These are phyloP conservation scores for Laupala kohalensis DNA, from an alignment of 1,140 invertebrate species.

Conservation along the genomic window DNA sequence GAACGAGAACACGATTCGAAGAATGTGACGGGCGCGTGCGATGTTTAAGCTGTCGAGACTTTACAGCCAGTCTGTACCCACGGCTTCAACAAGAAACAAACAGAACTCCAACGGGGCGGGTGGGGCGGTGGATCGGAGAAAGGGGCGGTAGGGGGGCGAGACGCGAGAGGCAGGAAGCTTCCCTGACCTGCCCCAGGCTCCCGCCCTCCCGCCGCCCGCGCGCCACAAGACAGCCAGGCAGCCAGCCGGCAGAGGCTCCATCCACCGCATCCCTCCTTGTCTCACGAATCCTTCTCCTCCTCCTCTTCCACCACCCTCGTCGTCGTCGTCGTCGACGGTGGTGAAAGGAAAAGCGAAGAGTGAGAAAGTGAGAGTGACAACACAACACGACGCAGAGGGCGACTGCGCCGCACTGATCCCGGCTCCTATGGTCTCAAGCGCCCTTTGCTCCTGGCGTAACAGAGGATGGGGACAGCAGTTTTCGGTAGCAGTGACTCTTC, in stretches of 20 bases:
- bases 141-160: too few species aligned
- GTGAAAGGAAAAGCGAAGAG: not conserved
- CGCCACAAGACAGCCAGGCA: not conserved
- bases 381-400: not conserved
- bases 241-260: too few species aligned
- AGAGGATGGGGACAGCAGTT: too few species aligned
- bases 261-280: not conserved
- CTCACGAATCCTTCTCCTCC: not conserved
- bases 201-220: too few species aligned
- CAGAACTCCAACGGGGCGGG: not conserved
- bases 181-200: not conserved
- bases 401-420: too few species aligned
- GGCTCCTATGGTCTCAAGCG: too few species aligned
- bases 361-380: not conserved
- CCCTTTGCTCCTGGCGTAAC: too few species aligned
- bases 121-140: not conserved
- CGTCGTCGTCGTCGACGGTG: too few species aligned
- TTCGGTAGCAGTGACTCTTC: too few species aligned
- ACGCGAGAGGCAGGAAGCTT: not conserved
- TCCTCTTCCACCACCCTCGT: too few species aligned
- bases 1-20: too few species aligned
- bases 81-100: not conserved
- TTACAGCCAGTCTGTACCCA: not conserved
- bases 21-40: not conserved
- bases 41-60: not conserved